Evolutionary conservation across 2,113 vertebrate genomes (phyloP).

Genomic region (Noturus placidus): DNA sequence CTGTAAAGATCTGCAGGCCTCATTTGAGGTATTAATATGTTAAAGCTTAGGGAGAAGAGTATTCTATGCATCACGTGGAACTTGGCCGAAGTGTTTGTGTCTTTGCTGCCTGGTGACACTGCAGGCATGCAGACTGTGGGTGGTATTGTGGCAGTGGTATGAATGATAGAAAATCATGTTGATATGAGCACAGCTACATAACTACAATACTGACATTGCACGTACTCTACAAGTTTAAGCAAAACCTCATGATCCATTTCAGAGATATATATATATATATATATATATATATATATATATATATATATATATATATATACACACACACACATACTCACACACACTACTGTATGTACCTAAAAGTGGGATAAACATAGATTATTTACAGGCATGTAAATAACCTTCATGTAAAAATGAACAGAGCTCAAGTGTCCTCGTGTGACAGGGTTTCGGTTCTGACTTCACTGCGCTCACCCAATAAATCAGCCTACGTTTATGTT

Average conservation of each 20-base stretch:
- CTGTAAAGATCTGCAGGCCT: neutral
- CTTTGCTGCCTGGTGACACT: too few species aligned
- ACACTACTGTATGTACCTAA: conserved; percentile 7
- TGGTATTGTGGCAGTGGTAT: neutral
- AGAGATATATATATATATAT: neutral
- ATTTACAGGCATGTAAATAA: conserved; percentile 6
- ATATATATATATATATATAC: too few species aligned
- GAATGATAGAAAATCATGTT: neutral
- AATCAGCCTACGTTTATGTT: conserved; percentile 56
- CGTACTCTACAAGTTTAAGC: neutral
- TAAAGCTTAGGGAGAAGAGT: neutral
- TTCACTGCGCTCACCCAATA: conserved; percentile 45
- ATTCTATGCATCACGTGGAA: neutral
- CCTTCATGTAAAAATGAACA: conserved; percentile 3
- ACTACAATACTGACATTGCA: neutral
- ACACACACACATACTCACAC: too few species aligned
- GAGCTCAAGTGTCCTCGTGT: conserved; percentile 39
- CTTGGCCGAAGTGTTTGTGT: too few species aligned
- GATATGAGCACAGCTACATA: neutral
- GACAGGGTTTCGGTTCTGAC: conserved; percentile 11
- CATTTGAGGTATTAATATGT: neutral
- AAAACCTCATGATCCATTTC: neutral
- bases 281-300: neutral
- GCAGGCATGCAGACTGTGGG: neutral
- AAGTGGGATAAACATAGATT: conserved; percentile 20